Evolutionary conservation across 2,113 vertebrate genomes (phyloP).

Genomic region (Nymphicus hollandicus): DNA sequence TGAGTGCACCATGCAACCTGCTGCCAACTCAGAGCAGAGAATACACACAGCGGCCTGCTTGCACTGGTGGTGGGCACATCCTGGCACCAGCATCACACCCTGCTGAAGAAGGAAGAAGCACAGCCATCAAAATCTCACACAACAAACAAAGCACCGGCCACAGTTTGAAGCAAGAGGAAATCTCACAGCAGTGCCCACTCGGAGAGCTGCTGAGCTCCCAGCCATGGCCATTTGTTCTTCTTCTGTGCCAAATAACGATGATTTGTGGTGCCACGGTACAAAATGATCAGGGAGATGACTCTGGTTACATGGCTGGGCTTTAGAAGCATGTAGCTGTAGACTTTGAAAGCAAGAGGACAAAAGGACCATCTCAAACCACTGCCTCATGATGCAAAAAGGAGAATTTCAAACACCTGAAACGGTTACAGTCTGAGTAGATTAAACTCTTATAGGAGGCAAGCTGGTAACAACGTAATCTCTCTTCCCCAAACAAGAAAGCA

Average conservation of each 20-base stretch:
- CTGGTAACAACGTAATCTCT: rapidly evolving
- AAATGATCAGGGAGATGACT: background rate
- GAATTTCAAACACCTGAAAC: background rate
- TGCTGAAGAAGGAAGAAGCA: background rate
- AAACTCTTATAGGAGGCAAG: background rate
- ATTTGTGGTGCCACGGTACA: background rate
- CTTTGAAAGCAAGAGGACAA: rapidly evolving
- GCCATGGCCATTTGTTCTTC: background rate
- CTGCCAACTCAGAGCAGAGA: background rate
- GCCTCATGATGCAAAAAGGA: rapidly evolving
- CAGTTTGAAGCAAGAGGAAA: background rate
- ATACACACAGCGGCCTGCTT: rapidly evolving
- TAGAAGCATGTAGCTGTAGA: background rate
- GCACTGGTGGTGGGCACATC: rapidly evolving
- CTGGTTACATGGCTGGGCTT: background rate
- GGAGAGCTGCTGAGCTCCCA: background rate
- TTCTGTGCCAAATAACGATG: background rate
- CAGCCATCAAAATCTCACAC: background rate
- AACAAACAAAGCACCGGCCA: background rate
- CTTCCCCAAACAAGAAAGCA: background rate
- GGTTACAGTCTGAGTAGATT: rapidly evolving
- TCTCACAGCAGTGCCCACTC: background rate
- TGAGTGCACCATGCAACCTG: background rate
- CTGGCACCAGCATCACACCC: background rate
- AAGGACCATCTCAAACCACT: background rate